Conservation (phyloP, 2,888 invertebrate genomes). For the Cephus pulcher region DNA sequence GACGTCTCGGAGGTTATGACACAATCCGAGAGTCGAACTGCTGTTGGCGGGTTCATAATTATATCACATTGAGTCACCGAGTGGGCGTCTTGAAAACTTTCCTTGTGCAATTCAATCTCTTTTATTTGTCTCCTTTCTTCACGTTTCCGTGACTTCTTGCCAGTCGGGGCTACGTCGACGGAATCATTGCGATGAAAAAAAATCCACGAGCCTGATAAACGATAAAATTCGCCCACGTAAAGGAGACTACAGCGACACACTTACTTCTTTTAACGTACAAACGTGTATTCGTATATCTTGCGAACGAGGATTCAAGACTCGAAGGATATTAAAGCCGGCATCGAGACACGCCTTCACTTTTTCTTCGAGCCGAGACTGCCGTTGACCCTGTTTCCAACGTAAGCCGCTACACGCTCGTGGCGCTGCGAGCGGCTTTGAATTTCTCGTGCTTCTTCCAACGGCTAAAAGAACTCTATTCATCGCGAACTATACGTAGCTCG, state of each 20-base stretch:
- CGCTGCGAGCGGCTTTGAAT: not conserved
- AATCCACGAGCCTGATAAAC: not conserved
- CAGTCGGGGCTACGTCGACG: not conserved
- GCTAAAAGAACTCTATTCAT: slow-evolving; percentile 1
- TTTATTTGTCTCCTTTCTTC: not conserved
- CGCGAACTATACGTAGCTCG: not conserved
- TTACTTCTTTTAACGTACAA: not conserved
- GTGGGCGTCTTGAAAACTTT: not conserved
- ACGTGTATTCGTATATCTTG: not conserved
- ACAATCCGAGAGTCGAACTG: not conserved
- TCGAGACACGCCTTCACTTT: not conserved
- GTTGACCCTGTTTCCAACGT: slow-evolving; percentile 4
- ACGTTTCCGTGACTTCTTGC: not conserved
- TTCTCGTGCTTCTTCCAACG: not conserved
- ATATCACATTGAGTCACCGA: not conserved
- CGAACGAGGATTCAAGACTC: not conserved
- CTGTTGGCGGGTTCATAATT: not conserved
- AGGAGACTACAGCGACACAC: not conserved
- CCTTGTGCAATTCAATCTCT: not conserved
- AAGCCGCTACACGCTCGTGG: not conserved
- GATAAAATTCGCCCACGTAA: not conserved
- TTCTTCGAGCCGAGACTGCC: not conserved
- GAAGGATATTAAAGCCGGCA: not conserved
- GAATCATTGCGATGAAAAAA: not conserved
- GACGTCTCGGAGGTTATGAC: not conserved